Evolutionary conservation across 2,888 invertebrate genomes (phyloP), one percentile per base, ranked within the genome.

Genomic region (Antheraea yamamai): DNA sequence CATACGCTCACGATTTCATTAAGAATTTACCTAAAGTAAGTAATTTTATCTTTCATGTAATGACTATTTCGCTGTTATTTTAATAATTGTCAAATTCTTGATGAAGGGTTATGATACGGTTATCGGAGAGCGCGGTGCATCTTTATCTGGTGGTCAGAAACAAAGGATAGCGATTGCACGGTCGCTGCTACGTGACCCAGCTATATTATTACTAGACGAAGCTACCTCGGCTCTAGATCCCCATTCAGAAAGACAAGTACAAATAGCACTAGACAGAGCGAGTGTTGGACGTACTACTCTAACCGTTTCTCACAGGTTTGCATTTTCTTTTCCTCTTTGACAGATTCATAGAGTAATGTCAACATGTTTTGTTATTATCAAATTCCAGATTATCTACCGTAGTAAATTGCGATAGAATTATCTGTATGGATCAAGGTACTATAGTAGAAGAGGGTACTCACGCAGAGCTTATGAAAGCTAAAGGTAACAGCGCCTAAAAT

Each of bases 151-250:
- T 0, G 98, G 98, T 0, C 98, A 98, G 88, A 98, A 97, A 85
- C 98, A 98, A 86, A 95, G 97, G 75, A 96, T 98, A 74, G 98
- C 98, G 8, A 98, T 98, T 77, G 98, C 98, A 0, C 94, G 98
- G 68, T 98, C 98, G 0, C 88, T 98, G 78, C 95, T 98, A 1
- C 95, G 97, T 18, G 96, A 97, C 82, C 98, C 98, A 0, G 96
- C 96, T 70, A 96, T 98, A 74, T 92, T 97, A 74, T 89, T 97
- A 35, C 89, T 97, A 76, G 98, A 98, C 84, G 98, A 98, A 88
- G 98, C 98, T 0, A 98, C 98, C 0, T 98, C 98, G 0, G 98
- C 98, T 0, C 92, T 98, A 73, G 98, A 98, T 89, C 96, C 97
- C 39, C 96, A 97, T 82, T 97, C 97, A 71, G 98, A 98, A 87